These are phyloP conservation scores for Agelaius phoeniceus DNA, from an alignment of 2,113 vertebrate species.

Conservation along the genomic window DNA sequence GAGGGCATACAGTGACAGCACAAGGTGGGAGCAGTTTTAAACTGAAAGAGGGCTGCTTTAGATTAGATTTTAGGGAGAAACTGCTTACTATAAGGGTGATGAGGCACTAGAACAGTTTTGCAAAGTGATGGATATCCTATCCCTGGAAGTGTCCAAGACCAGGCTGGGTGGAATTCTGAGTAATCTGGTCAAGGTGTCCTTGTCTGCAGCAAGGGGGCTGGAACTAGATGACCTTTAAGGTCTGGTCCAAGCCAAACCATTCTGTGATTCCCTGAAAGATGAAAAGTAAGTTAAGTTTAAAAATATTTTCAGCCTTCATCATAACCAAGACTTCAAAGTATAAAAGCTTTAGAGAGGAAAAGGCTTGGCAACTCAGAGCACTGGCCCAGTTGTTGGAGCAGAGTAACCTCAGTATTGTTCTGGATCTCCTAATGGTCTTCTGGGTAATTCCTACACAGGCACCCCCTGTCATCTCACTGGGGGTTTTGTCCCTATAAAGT, in stretches of 20 bases:
- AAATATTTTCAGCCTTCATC: background rate
- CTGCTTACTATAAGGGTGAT: background rate
- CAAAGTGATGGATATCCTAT: background rate
- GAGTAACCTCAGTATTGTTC: background rate
- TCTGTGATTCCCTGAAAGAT: background rate
- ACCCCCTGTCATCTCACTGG: background rate
- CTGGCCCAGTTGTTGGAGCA: background rate
- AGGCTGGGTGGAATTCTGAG: background rate
- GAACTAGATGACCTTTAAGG: background rate
- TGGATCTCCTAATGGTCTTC: background rate
- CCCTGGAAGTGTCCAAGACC: background rate
- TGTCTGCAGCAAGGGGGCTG: background rate
- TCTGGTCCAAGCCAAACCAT: background rate
- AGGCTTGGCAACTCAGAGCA: background rate
- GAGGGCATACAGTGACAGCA: background rate
- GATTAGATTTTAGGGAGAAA: background rate
- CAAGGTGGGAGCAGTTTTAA: background rate
- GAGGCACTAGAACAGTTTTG: background rate
- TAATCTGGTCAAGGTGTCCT: background rate
- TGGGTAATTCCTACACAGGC: background rate
- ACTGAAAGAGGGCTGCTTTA: background rate
- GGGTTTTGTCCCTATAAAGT: background rate
- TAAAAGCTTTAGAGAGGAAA: background rate
- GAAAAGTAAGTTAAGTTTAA: background rate
- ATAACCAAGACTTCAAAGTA: background rate